These are phyloP conservation scores for Allacma fusca DNA, from an alignment of 2,888 invertebrate genomes.

Conservation along the genomic window DNA sequence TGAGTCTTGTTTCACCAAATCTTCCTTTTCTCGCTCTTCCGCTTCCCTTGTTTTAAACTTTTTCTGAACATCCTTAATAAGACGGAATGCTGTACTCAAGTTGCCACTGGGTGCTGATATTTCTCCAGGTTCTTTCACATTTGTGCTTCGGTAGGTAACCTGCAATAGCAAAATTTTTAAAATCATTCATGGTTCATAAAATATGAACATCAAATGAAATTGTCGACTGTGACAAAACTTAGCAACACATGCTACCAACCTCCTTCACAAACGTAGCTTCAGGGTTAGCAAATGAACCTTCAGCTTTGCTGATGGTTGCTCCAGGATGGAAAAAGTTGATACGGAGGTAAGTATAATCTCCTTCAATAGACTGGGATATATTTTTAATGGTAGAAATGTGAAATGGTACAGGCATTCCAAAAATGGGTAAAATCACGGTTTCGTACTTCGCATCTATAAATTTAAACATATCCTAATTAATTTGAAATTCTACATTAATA, in stretches of 20 bases:
- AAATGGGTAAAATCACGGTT: constrained; percentile 96
- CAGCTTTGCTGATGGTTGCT: constrained; percentile 92
- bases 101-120: constrained; percentile 93
- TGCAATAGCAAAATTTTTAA: constrained; percentile 63
- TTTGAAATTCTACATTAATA: constrained; percentile 1
- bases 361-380: constrained; percentile 97
- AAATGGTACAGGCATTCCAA: constrained; percentile 95
- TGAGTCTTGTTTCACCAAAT: constrained; percentile 98
- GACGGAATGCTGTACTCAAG: constrained; percentile 92
- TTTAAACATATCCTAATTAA: constrained; percentile 19
- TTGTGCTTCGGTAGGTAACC: constrained; percentile 92
- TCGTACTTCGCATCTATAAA: constrained; percentile 90
- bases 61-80: constrained; percentile 99
- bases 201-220: too few species aligned
- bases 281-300: constrained; percentile 90
- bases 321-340: constrained; percentile 99
- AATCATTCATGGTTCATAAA: too few species aligned
- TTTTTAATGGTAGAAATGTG: constrained; percentile 99
- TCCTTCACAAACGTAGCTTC: constrained; percentile 98
- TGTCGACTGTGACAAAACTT: too few species aligned
- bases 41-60: constrained; percentile 98
- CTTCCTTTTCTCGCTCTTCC: constrained; percentile 97
- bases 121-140: constrained; percentile 97
- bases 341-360: constrained; percentile 96
- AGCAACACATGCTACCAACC: constrained; percentile 46